These are phyloP conservation scores for Polypedilum vanderplanki DNA, from an alignment of 1,140 invertebrate genomes.

Conservation along the genomic window DNA sequence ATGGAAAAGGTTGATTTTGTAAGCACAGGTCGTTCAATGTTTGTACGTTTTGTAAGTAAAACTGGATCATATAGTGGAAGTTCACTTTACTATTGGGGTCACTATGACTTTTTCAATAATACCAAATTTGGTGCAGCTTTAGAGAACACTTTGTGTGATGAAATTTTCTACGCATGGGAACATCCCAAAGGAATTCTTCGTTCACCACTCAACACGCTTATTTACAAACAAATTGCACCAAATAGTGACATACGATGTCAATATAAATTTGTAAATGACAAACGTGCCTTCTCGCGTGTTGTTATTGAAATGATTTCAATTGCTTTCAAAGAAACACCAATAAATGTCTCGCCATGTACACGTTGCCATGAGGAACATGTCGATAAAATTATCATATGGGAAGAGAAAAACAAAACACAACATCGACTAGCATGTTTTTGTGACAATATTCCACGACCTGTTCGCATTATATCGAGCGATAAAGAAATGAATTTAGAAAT, in stretches of 20 bases:
- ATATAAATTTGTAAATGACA: constrained; percentile 75
- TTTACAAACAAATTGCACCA: constrained; percentile 65
- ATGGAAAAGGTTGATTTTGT: constrained; percentile 90
- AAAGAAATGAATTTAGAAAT: constrained; percentile 71
- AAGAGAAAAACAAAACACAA: constrained; percentile 48
- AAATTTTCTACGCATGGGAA: constrained; percentile 74
- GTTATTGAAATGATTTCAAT: constrained; percentile 51
- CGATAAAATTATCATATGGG: constrained; percentile 71
- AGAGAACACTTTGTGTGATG: constrained; percentile 71
- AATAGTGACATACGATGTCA: constrained; percentile 67
- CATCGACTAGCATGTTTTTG: constrained; percentile 55
- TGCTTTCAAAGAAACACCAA: constrained; percentile 59
- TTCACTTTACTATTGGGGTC: constrained; percentile 84
- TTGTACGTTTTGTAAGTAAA: constrained; percentile 81
- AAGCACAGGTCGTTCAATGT: constrained; percentile 74
- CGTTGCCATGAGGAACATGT: constrained; percentile 78
- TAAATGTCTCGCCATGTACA: constrained; percentile 68
- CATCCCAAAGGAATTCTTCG: constrained; percentile 59
- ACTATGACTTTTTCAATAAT: constrained; percentile 88
- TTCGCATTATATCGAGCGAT: constrained; percentile 64
- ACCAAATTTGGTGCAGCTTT: constrained; percentile 74
- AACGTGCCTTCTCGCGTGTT: constrained; percentile 68
- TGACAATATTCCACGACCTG: constrained; percentile 52
- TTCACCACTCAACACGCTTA: constrained; percentile 74
- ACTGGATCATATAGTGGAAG: constrained; percentile 83